Conservation (phyloP, 1,140 invertebrate genomes). For the Gerris buenoi region DNA sequence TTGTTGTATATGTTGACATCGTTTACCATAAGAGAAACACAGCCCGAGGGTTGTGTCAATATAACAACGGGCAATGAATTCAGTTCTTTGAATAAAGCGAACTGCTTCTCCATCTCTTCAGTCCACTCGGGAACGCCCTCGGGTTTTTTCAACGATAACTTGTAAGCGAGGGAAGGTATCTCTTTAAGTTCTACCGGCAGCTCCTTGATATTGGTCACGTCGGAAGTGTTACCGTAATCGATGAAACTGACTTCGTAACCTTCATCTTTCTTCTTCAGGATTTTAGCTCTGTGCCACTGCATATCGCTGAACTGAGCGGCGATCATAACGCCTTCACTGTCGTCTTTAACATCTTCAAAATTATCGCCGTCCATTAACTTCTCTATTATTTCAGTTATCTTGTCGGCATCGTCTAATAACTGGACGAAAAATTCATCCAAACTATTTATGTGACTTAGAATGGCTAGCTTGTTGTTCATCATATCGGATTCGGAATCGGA, state of each 20-base stretch:
- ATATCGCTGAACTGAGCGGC: conserved; percentile 46
- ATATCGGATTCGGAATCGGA: neutral
- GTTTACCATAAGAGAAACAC: neutral
- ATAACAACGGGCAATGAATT: neutral
- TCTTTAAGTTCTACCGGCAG: conserved; percentile 29
- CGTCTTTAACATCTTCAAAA: neutral
- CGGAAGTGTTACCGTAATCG: conserved; percentile 40
- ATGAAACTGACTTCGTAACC: conserved; percentile 36
- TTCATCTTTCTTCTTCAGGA: conserved; percentile 40
- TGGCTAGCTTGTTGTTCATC: neutral
- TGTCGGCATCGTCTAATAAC: neutral
- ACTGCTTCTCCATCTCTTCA: conserved; percentile 42
- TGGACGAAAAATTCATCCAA: neutral
- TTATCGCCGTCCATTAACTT: neutral
- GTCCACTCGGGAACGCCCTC: conserved; percentile 41
- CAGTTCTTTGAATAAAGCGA: conserved; percentile 25
- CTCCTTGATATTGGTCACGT: conserved; percentile 26
- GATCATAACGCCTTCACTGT: conserved; percentile 34
- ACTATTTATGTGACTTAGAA: neutral
- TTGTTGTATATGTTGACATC: neutral
- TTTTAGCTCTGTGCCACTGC: conserved; percentile 47
- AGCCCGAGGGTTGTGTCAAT: neutral
- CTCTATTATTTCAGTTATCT: conserved; percentile 4
- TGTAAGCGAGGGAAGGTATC: conserved; percentile 29
- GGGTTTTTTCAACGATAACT: conserved; percentile 29